Evolutionary conservation across 2,113 vertebrate genomes (phyloP), one percentile per base, ranked within the genome.

Genomic region (Tupaia tana): DNA sequence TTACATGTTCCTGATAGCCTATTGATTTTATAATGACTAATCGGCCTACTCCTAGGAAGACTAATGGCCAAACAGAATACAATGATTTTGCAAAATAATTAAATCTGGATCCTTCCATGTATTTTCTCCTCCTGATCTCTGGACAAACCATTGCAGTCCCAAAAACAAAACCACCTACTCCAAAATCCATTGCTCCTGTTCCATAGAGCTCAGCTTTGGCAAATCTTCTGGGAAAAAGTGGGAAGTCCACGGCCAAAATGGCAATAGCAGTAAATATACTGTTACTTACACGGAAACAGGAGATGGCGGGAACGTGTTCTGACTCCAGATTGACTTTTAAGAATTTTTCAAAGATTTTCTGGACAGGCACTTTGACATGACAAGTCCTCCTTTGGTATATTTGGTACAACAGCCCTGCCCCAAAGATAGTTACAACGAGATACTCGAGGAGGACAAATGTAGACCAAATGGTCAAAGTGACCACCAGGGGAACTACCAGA

Each of bases 181-280:
- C 99, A 59, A 99, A 97, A 97, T 99, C 99, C 99, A 99, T 99
- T 18, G 98, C 98, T 8, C 99, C 99, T 2, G 99, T 99, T 58
- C 99, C 99, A 7, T 99, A 99, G 54, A 99, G 99, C 98, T 99
- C 99, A 0, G 99, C 98, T 98, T 99, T 99, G 61, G 99, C 99
- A 3, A 99, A 99, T 58, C 99, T 98, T 91, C 99, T 98, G 0
- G 99, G 99, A 1, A 99, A 99, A 73, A 99, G 97, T 0, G 97
- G 98, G 77, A 99, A 99, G 97, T 99, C 99, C 77, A 99, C 99
- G 0, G 99, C 99, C 67, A 99, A 96, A 93, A 99, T 99, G 96
- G 99, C 99, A 97, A 99, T 98, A 58, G 99, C 98, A 0, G 99
- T 99, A 97, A 99, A 98, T 73, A 99, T 93, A 2, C 99, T 99